These are phyloP conservation scores for Mesodorylaimus sp. DNA, from an alignment of 2,888 invertebrate genomes.

Conservation along the genomic window DNA sequence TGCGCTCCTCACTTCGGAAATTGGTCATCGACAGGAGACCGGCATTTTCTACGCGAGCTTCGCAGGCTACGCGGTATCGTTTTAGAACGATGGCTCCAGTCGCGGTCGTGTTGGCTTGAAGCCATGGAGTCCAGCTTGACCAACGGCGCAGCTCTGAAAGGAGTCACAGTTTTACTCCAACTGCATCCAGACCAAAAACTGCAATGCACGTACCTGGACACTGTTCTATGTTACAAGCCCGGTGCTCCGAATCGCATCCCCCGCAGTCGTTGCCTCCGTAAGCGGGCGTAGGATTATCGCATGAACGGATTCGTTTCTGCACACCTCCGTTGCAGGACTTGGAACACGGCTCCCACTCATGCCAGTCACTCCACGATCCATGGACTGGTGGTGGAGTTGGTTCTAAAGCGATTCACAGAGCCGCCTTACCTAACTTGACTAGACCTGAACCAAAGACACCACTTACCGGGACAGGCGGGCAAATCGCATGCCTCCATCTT, in stretches of 20 bases:
- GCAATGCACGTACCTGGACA: constrained; percentile 6
- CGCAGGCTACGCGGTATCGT: constrained; percentile 9
- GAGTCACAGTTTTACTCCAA: too few relatives aligned
- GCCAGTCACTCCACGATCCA: not conserved
- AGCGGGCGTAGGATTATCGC: too few relatives aligned
- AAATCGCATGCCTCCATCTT: constrained; percentile 52
- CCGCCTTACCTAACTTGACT: not conserved
- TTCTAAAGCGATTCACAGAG: not conserved
- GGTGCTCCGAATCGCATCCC: constrained; percentile 6
- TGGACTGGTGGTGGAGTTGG: not conserved
- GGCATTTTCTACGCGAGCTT: constrained; percentile 3
- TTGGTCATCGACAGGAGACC: not conserved
- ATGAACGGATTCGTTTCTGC: constrained; percentile 9
- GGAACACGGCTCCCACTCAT: constrained; percentile 17
- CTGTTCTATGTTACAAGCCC: constrained; percentile 4
- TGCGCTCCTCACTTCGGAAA: not conserved
- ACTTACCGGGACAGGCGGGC: constrained; percentile 12
- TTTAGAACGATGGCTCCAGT: not conserved
- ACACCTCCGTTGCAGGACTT: constrained; percentile 23
- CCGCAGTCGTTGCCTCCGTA: not conserved
- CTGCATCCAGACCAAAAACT: too few relatives aligned
- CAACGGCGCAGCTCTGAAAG: constrained; percentile 9
- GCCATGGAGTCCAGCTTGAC: constrained; percentile 11
- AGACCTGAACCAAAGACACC: not conserved
- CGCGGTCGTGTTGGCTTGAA: not conserved